Base-by-base conservation (phyloP, 2,113 vertebrate genomes). In the Pluvianellus socialis region DNA sequence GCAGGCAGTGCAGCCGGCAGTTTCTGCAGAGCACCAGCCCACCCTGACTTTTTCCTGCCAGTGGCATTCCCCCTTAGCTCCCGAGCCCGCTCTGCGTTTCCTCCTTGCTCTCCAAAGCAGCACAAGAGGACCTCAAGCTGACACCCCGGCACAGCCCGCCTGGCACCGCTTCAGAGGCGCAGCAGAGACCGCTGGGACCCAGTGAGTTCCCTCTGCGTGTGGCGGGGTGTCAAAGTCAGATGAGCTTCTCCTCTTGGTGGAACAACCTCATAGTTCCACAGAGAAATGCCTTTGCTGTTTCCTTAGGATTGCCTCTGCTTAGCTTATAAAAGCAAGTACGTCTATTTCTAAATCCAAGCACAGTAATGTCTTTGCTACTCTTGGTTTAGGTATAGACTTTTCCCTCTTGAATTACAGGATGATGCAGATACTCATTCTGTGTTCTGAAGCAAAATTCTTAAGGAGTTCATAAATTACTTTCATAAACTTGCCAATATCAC, bases 151-250 rank as follows among this genome's bases (percentile, higher is more conserved):
- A 23, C 2, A 2, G 9, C 18, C 21, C 58, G 50, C n/a, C 3
- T 2, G 55, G 20, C 67, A 73, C 16, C 0, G 0, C 47, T 83
- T 62, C 1, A 1, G 59, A 47, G 58, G 40, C 12, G 19, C 79
- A 73, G 68, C 49, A 73, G 49, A 49, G 61, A 11, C 22, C 0
- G 3, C 35, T 58, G 81, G 42, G 35, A 66, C 16, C 33, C 85
- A 53, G 23, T 0, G 3, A 2, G 3, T 20, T 4, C 58, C 35
- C 8, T 35, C 1, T 55, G 40, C 20, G 3, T 9, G 7, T 40
- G 44, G 24, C n/a, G 32, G 32, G 45, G n/a, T 56, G 44, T 52
- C 63, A 28, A 23, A 73, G 13, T 7, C 3, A 1, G n/a, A 5
- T 22, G 23, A 79, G 6, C 19, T 71, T 40, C 68, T 61, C 38